Percentiles rank a stretch among this genome's conserved stretches.
Conservation (phyloP, 2,113 vertebrate species). For the Leucopsar rothschildi region DNA sequence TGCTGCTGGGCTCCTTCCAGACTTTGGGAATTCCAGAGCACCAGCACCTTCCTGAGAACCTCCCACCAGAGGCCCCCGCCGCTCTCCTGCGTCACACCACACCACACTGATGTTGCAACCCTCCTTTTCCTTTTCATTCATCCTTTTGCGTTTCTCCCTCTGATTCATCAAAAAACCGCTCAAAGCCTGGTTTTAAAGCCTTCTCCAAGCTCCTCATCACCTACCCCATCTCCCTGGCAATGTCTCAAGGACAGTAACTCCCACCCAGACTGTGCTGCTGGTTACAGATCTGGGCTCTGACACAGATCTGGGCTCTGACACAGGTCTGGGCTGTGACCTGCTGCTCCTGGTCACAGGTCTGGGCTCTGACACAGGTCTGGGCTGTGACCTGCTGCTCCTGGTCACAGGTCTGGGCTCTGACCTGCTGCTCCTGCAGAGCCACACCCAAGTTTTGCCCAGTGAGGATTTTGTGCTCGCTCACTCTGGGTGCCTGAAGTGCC, state of each 20-base stretch:
- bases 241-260: neutral
- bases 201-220: neutral
- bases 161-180: rapidly evolving
- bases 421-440: neutral
- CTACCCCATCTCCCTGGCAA: neutral
- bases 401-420: neutral
- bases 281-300: neutral
- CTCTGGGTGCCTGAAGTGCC: neutral
- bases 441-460: neutral
- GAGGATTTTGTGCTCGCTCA: neutral
- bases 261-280: neutral
- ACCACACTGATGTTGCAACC: neutral
- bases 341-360: no score
- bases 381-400: no score
- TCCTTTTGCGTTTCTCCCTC: neutral
- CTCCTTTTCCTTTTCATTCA: neutral
- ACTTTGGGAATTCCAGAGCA: neutral
- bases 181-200: neutral
- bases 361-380: no score
- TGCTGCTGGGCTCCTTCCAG: neutral
- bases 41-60: neutral
- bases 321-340: no score
- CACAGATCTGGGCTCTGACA: no score
- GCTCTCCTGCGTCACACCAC: neutral
- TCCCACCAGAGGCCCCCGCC: neutral